phyloP scores from a whole-genome alignment of 2,888 invertebrate genomes.

The Drosophila colorata region DNA sequence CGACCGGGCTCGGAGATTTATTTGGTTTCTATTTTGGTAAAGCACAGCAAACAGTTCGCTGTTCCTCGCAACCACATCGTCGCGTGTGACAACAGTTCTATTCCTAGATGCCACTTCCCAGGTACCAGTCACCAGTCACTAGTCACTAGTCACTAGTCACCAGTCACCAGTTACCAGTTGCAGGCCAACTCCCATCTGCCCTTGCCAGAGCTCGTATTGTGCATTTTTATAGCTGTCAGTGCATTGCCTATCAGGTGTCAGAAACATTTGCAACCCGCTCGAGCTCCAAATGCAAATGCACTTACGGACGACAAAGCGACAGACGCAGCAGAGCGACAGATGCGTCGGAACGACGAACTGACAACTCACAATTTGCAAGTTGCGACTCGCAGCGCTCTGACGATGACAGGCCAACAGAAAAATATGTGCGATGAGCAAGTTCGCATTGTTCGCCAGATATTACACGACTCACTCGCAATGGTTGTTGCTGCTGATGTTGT shows the following conservation, averaged over 20 bases:
- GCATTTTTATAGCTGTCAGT: conserved; percentile 77
- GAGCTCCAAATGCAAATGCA: conserved; percentile 70
- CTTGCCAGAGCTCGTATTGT: conserved; percentile 27
- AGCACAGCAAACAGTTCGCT: conserved; percentile 21
- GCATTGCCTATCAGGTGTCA: conserved; percentile 78
- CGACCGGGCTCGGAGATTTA: conserved; percentile 30
- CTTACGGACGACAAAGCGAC: conserved; percentile 49
- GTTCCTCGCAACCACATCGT: conserved; percentile 2
- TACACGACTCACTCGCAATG: conserved; percentile 67
- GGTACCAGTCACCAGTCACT: neutral
- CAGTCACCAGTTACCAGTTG: conserved; percentile 3
- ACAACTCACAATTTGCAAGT: conserved; percentile 46
- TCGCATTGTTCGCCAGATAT: conserved; percentile 72
- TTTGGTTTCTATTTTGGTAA: conserved; percentile 42
- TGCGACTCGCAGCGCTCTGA: conserved; percentile 51
- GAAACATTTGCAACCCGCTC: conserved; percentile 70
- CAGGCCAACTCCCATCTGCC: conserved; percentile 18
- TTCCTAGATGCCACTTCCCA: neutral
- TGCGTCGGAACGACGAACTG: conserved; percentile 14
- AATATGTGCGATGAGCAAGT: conserved; percentile 60
- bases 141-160: neutral
- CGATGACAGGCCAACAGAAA: conserved; percentile 73
- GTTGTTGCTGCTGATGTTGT: conserved; percentile 29
- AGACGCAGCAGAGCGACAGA: conserved; percentile 3
- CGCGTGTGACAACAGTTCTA: conserved; percentile 11